Conservation (phyloP, 2,797 vertebrate species). For the Nothura maculosa region DNA sequence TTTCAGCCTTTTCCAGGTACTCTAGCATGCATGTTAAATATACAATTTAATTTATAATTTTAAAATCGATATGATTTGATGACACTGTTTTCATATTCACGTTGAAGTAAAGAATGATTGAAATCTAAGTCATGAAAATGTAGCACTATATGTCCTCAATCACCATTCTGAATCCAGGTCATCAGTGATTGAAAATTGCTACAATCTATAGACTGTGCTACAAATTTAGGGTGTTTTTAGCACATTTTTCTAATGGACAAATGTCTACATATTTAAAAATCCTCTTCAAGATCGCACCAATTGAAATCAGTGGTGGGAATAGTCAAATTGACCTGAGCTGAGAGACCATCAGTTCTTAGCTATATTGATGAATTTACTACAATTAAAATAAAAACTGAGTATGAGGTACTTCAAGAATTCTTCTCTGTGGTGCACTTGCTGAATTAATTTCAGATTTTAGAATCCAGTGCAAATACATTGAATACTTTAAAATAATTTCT, state of each 20-base stretch:
- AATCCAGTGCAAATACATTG: background rate
- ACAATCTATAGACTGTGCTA: conserved; percentile 4
- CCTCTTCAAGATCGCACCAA: background rate
- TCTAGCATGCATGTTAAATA: background rate
- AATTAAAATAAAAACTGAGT: background rate
- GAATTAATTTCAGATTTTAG: background rate
- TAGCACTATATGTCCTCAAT: conserved; percentile 3
- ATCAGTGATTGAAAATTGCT: conserved; percentile 61
- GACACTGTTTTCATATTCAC: background rate
- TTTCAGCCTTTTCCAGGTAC: background rate
- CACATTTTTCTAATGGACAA: background rate
- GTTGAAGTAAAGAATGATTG: background rate
- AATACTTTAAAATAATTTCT: background rate
- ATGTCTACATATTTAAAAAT: conserved; percentile 12
- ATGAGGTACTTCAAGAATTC: background rate
- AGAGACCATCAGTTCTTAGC: background rate
- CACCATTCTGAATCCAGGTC: background rate
- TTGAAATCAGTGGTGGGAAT: background rate
- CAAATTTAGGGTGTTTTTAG: conserved; percentile 46
- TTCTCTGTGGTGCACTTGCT: background rate
- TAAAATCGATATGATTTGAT: background rate
- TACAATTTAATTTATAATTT: background rate
- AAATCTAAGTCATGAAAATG: background rate
- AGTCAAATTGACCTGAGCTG: background rate
- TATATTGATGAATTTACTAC: background rate